phyloP scores from a whole-genome alignment of 2,888 invertebrate species.

The Drosophila nigricruria region DNA sequence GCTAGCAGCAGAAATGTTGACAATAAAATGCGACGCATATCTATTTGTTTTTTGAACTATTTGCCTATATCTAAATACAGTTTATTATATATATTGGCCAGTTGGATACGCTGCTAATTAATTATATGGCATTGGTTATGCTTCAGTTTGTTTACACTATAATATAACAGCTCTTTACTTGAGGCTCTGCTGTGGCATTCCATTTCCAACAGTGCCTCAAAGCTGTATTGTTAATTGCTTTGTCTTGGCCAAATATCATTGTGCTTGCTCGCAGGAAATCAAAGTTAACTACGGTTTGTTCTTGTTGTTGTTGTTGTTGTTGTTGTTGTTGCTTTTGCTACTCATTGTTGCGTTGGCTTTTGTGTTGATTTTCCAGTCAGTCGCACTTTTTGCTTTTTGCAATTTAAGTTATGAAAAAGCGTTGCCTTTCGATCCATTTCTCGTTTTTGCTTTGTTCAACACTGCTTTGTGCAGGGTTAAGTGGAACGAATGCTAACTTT shows the following conservation, averaged over 20 bases:
- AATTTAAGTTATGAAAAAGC: slow-evolving; percentile 72
- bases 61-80: neutral
- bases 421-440: slow-evolving; percentile 21
- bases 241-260: slow-evolving; percentile 35
- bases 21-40: slow-evolving; percentile 1
- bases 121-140: neutral
- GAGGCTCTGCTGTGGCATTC: neutral
- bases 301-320: slow-evolving; percentile 18
- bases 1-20: neutral
- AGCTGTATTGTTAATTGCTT: slow-evolving; percentile 37
- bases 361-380: slow-evolving; percentile 68
- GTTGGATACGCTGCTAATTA: neutral
- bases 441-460: slow-evolving; percentile 24
- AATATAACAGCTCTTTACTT: neutral
- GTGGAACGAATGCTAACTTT: neutral
- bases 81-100: neutral
- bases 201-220: slow-evolving; percentile 14
- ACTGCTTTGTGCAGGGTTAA: neutral
- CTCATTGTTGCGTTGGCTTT: slow-evolving; percentile 37
- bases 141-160: neutral
- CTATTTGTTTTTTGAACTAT: neutral
- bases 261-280: slow-evolving; percentile 22
- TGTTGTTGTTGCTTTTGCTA: slow-evolving; percentile 20
- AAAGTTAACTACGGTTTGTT: slow-evolving; percentile 30
- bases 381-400: slow-evolving; percentile 55